Percentiles rank a stretch among this genome's conserved stretches.
These are phyloP conservation scores for Crematogaster levior DNA, from an alignment of 2,888 invertebrate genomes.

Conservation along the genomic window DNA sequence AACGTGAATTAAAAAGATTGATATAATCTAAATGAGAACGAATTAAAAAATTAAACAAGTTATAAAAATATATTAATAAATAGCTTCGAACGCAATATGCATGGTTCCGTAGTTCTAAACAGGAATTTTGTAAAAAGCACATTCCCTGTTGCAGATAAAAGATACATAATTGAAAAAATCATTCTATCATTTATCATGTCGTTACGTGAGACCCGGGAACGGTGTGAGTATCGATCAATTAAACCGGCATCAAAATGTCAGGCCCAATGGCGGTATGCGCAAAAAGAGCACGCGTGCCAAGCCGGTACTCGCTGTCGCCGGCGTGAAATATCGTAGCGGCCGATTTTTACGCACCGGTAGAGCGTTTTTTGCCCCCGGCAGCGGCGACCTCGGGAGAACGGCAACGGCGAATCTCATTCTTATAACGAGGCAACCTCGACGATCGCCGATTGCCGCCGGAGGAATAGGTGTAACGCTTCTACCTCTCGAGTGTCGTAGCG, in stretches of 20 bases:
- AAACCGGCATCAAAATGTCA: slow-evolving; percentile 39
- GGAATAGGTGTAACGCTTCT: slow-evolving; percentile 48
- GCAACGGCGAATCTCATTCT: slow-evolving; percentile 53
- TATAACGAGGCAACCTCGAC: slow-evolving; percentile 49
- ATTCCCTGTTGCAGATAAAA: not conserved
- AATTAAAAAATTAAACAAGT: not conserved
- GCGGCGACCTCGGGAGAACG: slow-evolving; percentile 29
- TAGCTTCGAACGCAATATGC: not conserved
- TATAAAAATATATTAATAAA: not conserved
- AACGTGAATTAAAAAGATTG: not conserved
- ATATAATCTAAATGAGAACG: not conserved
- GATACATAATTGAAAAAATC: slow-evolving; percentile 6
- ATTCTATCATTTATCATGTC: slow-evolving; percentile 32
- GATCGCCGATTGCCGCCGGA: slow-evolving; percentile 52
- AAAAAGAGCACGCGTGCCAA: slow-evolving; percentile 48
- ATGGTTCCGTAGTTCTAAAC: not conserved
- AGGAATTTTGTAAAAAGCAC: not conserved
- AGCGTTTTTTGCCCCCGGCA: slow-evolving; percentile 32
- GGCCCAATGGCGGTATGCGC: slow-evolving; percentile 21
- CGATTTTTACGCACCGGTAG: slow-evolving; percentile 37
- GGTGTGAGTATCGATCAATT: slow-evolving; percentile 33
- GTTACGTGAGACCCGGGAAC: slow-evolving; percentile 4
- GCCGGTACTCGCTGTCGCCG: slow-evolving; percentile 31
- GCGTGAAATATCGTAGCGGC: slow-evolving; percentile 49
- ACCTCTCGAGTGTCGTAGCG: slow-evolving; percentile 50